phyloP scores from a whole-genome alignment of 2,113 vertebrate species.

The Sula dactylatra region DNA sequence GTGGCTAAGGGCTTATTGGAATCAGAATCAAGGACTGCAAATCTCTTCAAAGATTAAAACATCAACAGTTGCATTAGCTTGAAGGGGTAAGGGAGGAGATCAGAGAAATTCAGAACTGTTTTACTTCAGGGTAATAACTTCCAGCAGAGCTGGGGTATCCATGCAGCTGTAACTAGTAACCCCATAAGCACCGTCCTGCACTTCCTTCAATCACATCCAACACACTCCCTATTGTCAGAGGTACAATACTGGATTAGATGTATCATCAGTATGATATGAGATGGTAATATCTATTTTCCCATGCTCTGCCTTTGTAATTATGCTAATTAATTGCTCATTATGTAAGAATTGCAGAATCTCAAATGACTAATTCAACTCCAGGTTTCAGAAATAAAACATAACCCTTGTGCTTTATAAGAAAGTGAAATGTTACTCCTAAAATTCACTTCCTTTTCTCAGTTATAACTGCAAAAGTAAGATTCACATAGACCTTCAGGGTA shows the following conservation, averaged over 20 bases:
- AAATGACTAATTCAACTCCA: not conserved
- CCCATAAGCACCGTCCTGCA: not conserved
- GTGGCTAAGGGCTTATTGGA: not conserved
- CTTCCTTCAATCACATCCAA: not conserved
- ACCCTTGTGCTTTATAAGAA: fast-evolving
- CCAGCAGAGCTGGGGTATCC: not conserved
- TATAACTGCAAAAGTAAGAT: not conserved
- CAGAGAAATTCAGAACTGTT: not conserved
- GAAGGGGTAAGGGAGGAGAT: not conserved
- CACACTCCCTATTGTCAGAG: not conserved
- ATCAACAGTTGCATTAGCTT: not conserved
- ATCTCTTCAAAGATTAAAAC: not conserved
- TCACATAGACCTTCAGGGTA: not conserved
- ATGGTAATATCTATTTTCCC: not conserved
- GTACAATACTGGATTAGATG: not conserved
- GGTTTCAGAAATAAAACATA: not conserved
- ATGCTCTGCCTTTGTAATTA: not conserved
- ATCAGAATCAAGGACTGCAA: not conserved
- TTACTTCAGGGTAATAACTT: not conserved
- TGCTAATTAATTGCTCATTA: not conserved
- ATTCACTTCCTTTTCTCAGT: not conserved
- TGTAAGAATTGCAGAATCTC: not conserved
- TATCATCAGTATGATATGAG: not conserved
- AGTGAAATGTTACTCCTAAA: not conserved
- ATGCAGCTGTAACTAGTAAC: not conserved